Conservation (phyloP, 2,113 vertebrate genomes). For the Salminus brasiliensis region DNA sequence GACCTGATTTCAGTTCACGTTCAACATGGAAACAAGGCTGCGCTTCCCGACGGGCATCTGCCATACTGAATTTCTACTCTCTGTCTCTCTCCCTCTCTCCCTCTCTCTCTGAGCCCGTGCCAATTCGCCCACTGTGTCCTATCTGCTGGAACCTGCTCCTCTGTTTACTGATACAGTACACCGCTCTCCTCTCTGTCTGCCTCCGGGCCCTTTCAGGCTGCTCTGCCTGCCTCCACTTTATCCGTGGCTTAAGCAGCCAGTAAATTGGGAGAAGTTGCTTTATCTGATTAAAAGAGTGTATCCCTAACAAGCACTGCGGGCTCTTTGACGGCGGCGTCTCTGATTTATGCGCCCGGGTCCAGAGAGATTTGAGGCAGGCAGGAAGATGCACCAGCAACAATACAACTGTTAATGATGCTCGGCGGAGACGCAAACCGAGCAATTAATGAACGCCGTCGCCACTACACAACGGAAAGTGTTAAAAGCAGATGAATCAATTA, state of each 20-base stretch:
- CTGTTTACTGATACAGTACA: not conserved
- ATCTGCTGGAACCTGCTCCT: conserved; percentile 1
- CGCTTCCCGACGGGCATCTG: not conserved
- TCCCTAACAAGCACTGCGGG: conserved; percentile 31
- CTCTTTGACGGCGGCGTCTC: conserved; percentile 15
- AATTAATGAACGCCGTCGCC: conserved; percentile 28
- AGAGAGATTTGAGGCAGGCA: conserved; percentile 4
- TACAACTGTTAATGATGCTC: conserved; percentile 25
- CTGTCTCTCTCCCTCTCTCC: not conserved
- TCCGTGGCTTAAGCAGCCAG: conserved; percentile 42
- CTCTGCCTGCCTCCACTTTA: conserved; percentile 26
- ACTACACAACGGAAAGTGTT: conserved; percentile 29
- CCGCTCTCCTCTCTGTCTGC: conserved; percentile 16
- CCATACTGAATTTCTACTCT: not conserved
- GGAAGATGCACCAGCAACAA: conserved; percentile 21
- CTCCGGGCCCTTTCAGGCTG: conserved; percentile 15
- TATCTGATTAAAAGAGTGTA: conserved; percentile 46
- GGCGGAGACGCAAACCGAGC: not conserved
- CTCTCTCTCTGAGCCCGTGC: not conserved
- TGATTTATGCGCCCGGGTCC: conserved; percentile 25
- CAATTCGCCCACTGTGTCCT: conserved; percentile 8
- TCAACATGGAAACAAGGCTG: not conserved
- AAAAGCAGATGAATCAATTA: conserved; percentile 43
- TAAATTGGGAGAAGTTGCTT: conserved; percentile 42
- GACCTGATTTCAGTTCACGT: not conserved